Evolutionary conservation across 2,888 invertebrate genomes (phyloP), one percentile per base, ranked within the genome.

Genomic region (Thumatha senex): DNA sequence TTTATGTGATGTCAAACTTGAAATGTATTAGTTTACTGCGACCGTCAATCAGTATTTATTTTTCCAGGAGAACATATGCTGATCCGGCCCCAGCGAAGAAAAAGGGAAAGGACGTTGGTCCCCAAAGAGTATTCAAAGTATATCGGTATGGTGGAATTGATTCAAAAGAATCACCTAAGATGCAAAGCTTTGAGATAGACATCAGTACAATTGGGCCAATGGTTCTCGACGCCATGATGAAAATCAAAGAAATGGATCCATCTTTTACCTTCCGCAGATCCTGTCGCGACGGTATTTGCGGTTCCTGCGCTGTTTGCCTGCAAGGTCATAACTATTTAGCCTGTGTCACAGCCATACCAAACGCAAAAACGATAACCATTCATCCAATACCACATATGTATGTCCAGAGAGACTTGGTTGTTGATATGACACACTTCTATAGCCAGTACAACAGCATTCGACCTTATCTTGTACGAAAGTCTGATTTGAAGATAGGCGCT

Each of bases 311-410:
- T 0, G 92, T 96, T 88, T 96, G 95, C 78, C 92, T 96, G 40
- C 94, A 94, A 64, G 96, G 96, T 1, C 67, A 78, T 0, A 96
- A 96, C 81, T 93, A 94, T 15, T 89, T 96, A 41, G 95, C 96
- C n/a, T 96, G 96, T 78, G 93, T 93, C 55, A 92, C 89, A 31
- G 76, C 72, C 8, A 76, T 89, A 39, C 89, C 89, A 0, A 47
- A 58, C 0, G 74, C 56, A 1, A 92, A 92, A 70, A 88, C 93
- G 0, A 84, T 94, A 42, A 94, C 94, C 48, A 92, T 97, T 47
- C 94, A 96, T 72, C 96, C 96, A 0, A 77, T 96, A 40, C 96
- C 96, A 0, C 96, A 97, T 75, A 95, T 96, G 94, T 96, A 96
- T 76, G 95, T 96, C 2, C 92, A 96, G 41, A 94, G 95, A 74